Evolutionary conservation across 2,888 invertebrate species (phyloP).

Genomic region (Phengaris alcon): DNA sequence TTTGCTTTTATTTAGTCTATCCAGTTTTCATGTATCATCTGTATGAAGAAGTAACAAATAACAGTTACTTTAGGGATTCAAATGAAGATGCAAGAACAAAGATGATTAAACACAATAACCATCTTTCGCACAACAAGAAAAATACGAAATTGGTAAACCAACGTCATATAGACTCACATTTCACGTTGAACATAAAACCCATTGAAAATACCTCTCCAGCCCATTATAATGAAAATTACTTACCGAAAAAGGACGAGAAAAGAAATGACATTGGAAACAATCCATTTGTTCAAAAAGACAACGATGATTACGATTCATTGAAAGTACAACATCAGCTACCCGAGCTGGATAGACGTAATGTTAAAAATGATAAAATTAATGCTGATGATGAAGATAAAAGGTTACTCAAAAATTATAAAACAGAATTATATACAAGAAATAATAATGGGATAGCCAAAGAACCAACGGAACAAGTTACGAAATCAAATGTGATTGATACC

Average conservation of each 20-base stretch:
- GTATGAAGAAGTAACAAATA: slow-evolving; percentile 48
- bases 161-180: slow-evolving; percentile 51
- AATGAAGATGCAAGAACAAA: slow-evolving; percentile 42
- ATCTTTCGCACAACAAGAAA: slow-evolving; percentile 43
- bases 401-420: slow-evolving; percentile 35
- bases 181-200: slow-evolving; percentile 38
- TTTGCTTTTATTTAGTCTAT: slow-evolving; percentile 44
- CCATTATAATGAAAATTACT: not conserved
- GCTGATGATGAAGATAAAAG: slow-evolving; percentile 35
- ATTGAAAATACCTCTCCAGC: not conserved
- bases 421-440: slow-evolving; percentile 38
- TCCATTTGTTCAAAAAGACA: not conserved
- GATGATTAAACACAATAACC: slow-evolving; percentile 45
- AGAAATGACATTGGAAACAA: not conserved
- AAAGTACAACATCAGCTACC: not conserved
- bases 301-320: not conserved
- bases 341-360: not conserved
- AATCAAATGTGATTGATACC: not conserved
- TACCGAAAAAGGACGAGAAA: not conserved
- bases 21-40: slow-evolving; percentile 48
- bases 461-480: slow-evolving; percentile 5
- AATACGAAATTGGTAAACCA: slow-evolving; percentile 45
- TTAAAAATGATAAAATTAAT: not conserved
- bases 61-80: slow-evolving; percentile 46
- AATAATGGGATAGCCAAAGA: slow-evolving; percentile 46